Base-by-base conservation (phyloP, 1,140 invertebrate genomes). In the Nilaparvata lugens region DNA sequence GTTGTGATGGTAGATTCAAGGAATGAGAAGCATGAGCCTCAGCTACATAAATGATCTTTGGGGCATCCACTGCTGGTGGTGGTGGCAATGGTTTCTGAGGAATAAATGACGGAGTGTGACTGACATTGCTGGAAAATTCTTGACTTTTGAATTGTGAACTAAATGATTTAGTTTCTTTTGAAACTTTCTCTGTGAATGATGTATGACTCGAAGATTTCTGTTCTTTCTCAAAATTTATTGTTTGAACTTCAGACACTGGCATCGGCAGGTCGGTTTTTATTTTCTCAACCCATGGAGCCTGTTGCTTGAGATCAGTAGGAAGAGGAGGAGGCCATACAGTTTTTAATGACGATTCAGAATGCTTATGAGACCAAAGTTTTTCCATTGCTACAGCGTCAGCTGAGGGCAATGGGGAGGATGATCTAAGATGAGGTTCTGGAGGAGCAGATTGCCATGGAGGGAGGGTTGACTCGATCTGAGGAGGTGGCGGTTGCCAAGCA, bases 341-440 rank as follows among this genome's bases (percentile, higher is more conserved):
- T 59, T 77, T 74, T 11, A 62, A 43, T 51, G 43, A 59, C 18
- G 52, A 61, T 7, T 78, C 76, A 0, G 72, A 53, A 60, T 70
- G 72, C 67, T 81, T 82, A 55, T 79, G 79, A n/a, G 71, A 58
- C 73, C 83, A 84, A 0, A 81, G 69, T 68, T 82, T 83, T 59
- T 84, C 82, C 81, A 83, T 83, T 18, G 76, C 74, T 53, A 84
- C 61, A 3, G 73, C 81, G 67, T 84, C 81, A 0, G 77, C 76
- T 1, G 81, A 82, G 4, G 82, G 81, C 61, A 71, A 74, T 0
- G 75, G 75, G 2, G 76, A 77, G 31, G 31, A 35, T 2, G 31
- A 4, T 35, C 31, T 2, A 1, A 35, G 31, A 9, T 35, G 31
- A 11, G 31, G 31, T 11, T 35, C 31, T 6, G 31, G 9, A 35